These are phyloP conservation scores for Pseudoatta argentina DNA, from an alignment of 1,140 invertebrate genomes.

Conservation along the genomic window DNA sequence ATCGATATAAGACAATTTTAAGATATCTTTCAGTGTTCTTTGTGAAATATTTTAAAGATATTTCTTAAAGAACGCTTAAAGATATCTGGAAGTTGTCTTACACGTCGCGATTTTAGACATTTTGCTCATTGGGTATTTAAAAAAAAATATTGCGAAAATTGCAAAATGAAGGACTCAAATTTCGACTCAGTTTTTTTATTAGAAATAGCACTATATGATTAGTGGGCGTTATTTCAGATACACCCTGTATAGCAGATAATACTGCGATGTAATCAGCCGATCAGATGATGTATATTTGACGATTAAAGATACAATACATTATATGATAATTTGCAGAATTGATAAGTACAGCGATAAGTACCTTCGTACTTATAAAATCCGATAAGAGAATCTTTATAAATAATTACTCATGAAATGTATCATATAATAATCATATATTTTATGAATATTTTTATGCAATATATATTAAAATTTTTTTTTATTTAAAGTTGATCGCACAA, in stretches of 20 bases:
- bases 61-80: too few species aligned
- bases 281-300: neutral
- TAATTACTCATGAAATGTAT: neutral
- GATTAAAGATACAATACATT: neutral
- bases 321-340: neutral
- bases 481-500: neutral
- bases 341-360: neutral
- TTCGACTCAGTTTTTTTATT: too few species aligned
- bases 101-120: too few species aligned
- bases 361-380: neutral
- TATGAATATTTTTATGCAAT: neutral
- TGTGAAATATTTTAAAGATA: too few species aligned
- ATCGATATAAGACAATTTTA: too few species aligned
- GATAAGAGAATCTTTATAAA: neutral
- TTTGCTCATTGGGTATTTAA: too few species aligned
- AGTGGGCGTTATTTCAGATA: too few species aligned
- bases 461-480: constrained; percentile 6
- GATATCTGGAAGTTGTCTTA: too few species aligned
- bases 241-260: neutral
- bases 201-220: too few species aligned
- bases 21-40: too few species aligned
- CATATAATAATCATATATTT: neutral
- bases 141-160: too few species aligned
- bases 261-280: neutral
- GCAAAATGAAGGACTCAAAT: too few species aligned